phyloP scores from a whole-genome alignment of 2,113 vertebrate genomes.

The Setophaga coronata region DNA sequence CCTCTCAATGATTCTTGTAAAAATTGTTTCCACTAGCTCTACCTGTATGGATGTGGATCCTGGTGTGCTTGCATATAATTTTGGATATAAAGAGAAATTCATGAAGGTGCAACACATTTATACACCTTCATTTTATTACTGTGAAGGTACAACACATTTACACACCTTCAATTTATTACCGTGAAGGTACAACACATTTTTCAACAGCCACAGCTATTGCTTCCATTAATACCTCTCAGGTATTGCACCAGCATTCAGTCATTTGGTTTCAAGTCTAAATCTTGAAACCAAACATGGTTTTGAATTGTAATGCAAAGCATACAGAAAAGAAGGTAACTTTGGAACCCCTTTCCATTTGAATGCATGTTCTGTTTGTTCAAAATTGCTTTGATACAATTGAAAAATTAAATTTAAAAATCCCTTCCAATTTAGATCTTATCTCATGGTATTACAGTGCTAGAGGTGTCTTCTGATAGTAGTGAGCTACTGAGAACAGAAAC shows the following conservation, averaged over 20 bases:
- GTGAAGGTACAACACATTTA: background rate
- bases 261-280: background rate
- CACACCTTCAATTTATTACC: background rate
- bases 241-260: background rate
- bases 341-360: background rate
- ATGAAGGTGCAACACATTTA: background rate
- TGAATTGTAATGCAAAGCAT: background rate
- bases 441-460: background rate
- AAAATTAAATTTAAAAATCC: background rate
- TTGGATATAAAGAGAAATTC: background rate
- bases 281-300: background rate
- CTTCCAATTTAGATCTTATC: background rate
- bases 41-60: background rate
- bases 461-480: background rate
- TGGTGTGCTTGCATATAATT: background rate
- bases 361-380: background rate
- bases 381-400: background rate
- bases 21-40: background rate
- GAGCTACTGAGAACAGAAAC: background rate
- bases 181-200: background rate
- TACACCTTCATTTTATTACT: background rate
- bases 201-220: background rate
- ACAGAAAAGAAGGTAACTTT: background rate
- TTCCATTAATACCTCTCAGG: background rate
- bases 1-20: background rate